Evolutionary conservation across 1,140 invertebrate species (phyloP), one percentile per base, ranked within the genome.

Genomic region (Ips nitidus): DNA sequence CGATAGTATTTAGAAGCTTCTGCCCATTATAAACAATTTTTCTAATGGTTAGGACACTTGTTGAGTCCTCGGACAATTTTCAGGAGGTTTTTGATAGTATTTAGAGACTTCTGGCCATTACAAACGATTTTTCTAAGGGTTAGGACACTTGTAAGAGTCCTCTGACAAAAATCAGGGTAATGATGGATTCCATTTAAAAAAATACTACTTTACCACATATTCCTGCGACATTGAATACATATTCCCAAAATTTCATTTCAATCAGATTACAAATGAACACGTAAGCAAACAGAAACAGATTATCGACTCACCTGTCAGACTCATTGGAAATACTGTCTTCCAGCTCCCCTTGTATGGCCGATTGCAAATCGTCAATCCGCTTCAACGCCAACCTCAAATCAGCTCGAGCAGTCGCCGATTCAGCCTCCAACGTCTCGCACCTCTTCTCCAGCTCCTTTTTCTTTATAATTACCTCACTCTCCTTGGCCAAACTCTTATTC

Each of bases 381-480:
- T 94, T 91, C 72, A 94, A 81, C 3, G 93, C 92, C 73, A 94
- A 81, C 63, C 91, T 86, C 38, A 94, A 83, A 81, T 94, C 93
- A 58, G 89, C 86, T 69, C 85, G 83, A 0, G 87, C 82, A 5
- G 86, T 84, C 50, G 85, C 80, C 2, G 85, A 84, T 78, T 91
- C 89, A 0, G 86, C 83, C 75, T 91, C 88, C 2, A 86, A 79
- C 62, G 84, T 81, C 75, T 91, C 89, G 50, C 90, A 81, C 69
- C 86, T 83, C 78, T 91, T 91, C 73, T 91, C 89, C 56, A 90
- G 75, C 71, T 90, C 89, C 57, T 87, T 85, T 66, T 87, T 84
- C 71, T 88, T 89, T 56, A 88, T 85, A n/a, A 86, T 80, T 1
- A 86, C 85, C 73, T 94, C 92, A 52, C 88, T 85, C 75, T 94